Evolutionary conservation across 2,888 invertebrate genomes (phyloP), one percentile per base, ranked within the genome.

Genomic region (Sesia apiformis): DNA sequence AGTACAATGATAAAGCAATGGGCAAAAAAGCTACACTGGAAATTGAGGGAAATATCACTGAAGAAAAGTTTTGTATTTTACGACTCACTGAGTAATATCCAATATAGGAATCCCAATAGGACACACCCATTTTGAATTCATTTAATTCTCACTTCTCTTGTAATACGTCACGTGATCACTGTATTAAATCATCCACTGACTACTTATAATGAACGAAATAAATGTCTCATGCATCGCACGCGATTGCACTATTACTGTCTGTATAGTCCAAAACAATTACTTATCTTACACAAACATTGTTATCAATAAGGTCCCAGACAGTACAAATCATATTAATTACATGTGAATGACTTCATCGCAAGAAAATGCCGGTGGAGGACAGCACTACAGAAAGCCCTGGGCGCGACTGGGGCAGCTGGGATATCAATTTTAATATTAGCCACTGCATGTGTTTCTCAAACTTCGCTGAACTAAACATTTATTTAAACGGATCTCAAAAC

Each of bases 401-500:
- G 74, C 80, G 71, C 81, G 81, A 87, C 88, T 87, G 89, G 84
- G 78, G 74, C 82, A 75, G 77, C 78, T 81, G 78, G 82, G 73
- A 81, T 82, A 87, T 82, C 79, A 82, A 85, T 82, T 87, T 87
- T 87, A 89, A 85, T 87, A 86, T 81, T 88, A 89, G 87, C 79
- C 72, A 74, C 79, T 59, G 62, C 78, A 59, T 64, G 63, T 58
- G 80, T 40, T 73, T 74, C 81, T 78, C 86, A 88, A 89, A 84
- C 74, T 84, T 68, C 71, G 57, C 4, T n/a, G 39, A 46, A 38
- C 39, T 23, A 23, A 23, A 23, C 23, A 23, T 23, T 23, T 23
- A 23, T 23, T 23, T 23, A 23, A 23, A 23, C 2, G 23, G 23
- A 23, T 23, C 23, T 23, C 23, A 23, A 23, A 1, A 2, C 23